Evolutionary conservation across 1,140 invertebrate genomes (phyloP).

Genomic region (Olivierus martensii): DNA sequence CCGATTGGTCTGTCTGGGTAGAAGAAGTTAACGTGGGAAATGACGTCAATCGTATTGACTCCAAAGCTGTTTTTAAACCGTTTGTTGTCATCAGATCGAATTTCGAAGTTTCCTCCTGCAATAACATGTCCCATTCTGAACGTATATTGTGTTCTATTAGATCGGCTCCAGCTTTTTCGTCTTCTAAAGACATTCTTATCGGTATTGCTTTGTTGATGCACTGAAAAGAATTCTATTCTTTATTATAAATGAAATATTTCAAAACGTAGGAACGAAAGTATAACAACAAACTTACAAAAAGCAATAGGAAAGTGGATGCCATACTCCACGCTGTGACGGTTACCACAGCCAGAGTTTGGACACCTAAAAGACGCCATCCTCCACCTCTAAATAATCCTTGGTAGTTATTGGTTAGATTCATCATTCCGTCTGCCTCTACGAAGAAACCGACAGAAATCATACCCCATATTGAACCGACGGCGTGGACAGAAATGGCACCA

Average conservation of each 20-base stretch:
- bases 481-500: constrained; percentile 74
- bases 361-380: constrained; percentile 18
- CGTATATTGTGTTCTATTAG: constrained; percentile 67
- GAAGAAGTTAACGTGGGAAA: too few species aligned
- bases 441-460: constrained; percentile 76
- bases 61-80: too few species aligned
- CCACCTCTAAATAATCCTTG: constrained; percentile 58
- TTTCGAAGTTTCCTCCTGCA: not conserved
- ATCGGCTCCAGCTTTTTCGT: constrained; percentile 74
- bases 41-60: too few species aligned
- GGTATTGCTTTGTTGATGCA: constrained; percentile 58
- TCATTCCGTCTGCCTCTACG: constrained; percentile 61
- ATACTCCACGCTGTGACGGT: constrained; percentile 19
- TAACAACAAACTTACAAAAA: constrained; percentile 12
- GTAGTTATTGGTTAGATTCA: constrained; percentile 59
- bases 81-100: too few species aligned
- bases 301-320: not conserved
- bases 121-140: not conserved
- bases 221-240: too few species aligned
- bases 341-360: constrained; percentile 20
- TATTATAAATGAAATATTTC: too few species aligned
- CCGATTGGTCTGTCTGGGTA: too few species aligned
- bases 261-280: constrained; percentile 21
- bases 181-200: constrained; percentile 64
- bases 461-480: constrained; percentile 35